phyloP scores from a whole-genome alignment of 1,140 invertebrate species.

The Stegodyphus dumicola region DNA sequence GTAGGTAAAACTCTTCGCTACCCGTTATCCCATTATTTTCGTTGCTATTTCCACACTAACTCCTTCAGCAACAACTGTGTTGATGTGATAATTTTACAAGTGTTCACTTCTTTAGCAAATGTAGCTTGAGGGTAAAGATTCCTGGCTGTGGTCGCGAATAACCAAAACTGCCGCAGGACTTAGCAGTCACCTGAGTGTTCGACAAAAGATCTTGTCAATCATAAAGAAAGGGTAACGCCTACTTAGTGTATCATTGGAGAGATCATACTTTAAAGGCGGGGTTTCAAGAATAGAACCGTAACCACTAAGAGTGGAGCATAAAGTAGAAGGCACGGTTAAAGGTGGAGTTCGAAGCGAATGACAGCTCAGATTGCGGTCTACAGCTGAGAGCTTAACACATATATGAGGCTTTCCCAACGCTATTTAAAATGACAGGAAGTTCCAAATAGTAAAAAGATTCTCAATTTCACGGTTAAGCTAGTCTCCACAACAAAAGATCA shows the following conservation, averaged over 20 bases:
- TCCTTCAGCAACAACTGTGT: no score
- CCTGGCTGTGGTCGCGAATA: conserved; percentile 45
- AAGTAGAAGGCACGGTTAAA: conserved; percentile 1
- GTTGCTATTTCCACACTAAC: no score
- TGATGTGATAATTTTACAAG: no score
- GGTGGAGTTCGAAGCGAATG: conserved; percentile 13
- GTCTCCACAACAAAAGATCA: no score
- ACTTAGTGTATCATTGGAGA: conserved; percentile 15
- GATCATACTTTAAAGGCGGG: background rate
- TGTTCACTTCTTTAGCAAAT: background rate
- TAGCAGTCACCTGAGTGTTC: conserved; percentile 41
- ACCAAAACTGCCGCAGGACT: conserved; percentile 53
- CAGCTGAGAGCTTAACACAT: background rate
- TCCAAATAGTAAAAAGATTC: conserved; percentile 17
- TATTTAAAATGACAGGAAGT: conserved; percentile 19
- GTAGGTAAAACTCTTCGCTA: no score
- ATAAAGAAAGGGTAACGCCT: background rate
- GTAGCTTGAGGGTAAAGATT: conserved; percentile 8
- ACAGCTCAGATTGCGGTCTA: conserved; percentile 15
- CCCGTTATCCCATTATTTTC: no score
- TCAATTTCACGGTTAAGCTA: conserved; percentile 35
- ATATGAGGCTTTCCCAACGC: conserved; percentile 14
- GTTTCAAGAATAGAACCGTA: background rate
- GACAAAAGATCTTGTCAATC: conserved; percentile 37
- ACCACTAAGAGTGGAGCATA: background rate